A percentile compares a stretch with the other conserved stretches of the same genome.
These are phyloP conservation scores for Meles meles DNA, from an alignment of 2,113 vertebrate genomes.

Conservation along the genomic window DNA sequence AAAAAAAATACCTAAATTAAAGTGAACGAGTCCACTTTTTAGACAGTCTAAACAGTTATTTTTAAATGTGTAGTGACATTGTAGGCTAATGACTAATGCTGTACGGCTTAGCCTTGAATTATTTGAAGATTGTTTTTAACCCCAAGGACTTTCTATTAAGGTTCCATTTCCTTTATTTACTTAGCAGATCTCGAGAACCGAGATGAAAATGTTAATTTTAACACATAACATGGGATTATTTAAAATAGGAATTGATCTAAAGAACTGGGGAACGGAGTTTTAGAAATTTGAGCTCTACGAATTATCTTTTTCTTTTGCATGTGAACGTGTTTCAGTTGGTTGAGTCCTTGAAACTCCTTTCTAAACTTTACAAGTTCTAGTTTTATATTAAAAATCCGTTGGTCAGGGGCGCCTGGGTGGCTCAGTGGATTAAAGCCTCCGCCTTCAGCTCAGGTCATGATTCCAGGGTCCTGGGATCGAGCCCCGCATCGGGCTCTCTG, in stretches of 20 bases:
- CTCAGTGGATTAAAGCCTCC: too few species aligned
- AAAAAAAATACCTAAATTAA: constrained; percentile 11
- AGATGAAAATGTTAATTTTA: not conserved
- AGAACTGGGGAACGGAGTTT: not conserved
- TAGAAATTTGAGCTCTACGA: not conserved
- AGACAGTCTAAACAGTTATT: not conserved
- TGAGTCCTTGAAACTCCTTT: not conserved
- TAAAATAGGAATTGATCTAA: constrained; percentile 8
- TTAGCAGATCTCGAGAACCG: not conserved
- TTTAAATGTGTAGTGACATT: not conserved
- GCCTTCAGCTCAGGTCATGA: too few species aligned
- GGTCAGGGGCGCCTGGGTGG: too few species aligned
- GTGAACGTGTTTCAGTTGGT: not conserved
- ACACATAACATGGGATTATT: not conserved
- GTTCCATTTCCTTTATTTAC: not conserved
- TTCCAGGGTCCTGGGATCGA: too few species aligned
- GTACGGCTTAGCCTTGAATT: not conserved
- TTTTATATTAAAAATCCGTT: not conserved
- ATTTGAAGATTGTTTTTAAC: not conserved
- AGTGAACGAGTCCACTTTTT: not conserved
- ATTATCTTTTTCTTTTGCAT: not conserved
- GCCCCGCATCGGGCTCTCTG: too few species aligned
- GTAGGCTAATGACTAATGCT: not conserved
- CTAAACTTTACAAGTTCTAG: not conserved
- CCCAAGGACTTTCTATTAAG: not conserved